A percentile compares a stretch with the other conserved stretches of the same genome.
Evolutionary conservation across 2,113 vertebrate genomes (phyloP).

Genomic region (Campylomormyrus tamandua): DNA sequence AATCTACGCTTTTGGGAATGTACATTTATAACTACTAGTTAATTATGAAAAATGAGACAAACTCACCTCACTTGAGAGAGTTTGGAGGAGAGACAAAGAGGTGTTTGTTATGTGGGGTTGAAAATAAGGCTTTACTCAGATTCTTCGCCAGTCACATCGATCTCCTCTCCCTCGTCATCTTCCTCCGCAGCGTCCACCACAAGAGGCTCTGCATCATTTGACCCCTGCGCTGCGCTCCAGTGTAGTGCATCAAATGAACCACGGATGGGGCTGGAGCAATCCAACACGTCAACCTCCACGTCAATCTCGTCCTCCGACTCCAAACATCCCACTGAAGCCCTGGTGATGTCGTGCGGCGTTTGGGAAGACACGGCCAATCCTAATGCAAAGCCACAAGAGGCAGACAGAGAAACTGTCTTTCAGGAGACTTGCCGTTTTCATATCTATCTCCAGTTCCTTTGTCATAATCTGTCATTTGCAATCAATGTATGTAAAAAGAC

Average conservation of each 20-base stretch:
- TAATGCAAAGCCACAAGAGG: not conserved
- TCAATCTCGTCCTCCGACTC: slow-evolving; percentile 19
- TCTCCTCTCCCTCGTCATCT: slow-evolving; percentile 30
- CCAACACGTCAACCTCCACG: slow-evolving; percentile 47
- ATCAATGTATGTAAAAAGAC: not conserved
- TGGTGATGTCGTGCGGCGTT: not conserved
- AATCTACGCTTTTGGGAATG: not conserved
- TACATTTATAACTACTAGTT: not conserved
- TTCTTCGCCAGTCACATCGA: slow-evolving; percentile 41
- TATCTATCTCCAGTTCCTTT: not conserved
- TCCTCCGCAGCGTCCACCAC: slow-evolving; percentile 26
- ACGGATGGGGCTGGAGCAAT: slow-evolving; percentile 30
- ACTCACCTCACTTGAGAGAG: slow-evolving; percentile 11
- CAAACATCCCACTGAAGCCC: not conserved
- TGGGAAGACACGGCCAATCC: not conserved
- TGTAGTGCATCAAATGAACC: slow-evolving; percentile 2
- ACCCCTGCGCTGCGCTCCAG: slow-evolving; percentile 32
- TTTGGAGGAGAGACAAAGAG: slow-evolving; percentile 4
- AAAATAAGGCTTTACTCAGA: not conserved
- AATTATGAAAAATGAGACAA: not conserved
- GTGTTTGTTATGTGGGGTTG: not conserved
- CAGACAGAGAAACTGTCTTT: not conserved
- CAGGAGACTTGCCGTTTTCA: not conserved
- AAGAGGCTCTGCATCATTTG: slow-evolving; percentile 22
- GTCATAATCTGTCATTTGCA: not conserved